These are phyloP conservation scores for Brachypalpus laphriformis DNA, from an alignment of 2,888 invertebrate species.

Conservation along the genomic window DNA sequence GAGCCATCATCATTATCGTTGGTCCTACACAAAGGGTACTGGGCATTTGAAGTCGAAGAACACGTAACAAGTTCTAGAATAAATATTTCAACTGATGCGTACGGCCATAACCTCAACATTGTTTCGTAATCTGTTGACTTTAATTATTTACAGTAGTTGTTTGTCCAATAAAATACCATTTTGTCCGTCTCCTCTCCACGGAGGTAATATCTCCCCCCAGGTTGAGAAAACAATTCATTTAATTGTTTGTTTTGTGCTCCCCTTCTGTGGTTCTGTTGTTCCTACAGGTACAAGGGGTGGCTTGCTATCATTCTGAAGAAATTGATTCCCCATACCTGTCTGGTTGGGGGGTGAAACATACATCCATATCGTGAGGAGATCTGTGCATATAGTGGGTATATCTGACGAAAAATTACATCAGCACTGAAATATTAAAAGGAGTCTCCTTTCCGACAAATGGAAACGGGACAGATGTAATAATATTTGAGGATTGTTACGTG, in stretches of 20 bases:
- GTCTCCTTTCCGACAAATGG: slow-evolving; percentile 16
- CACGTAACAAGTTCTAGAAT: slow-evolving; percentile 61
- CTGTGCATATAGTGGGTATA: slow-evolving; percentile 3
- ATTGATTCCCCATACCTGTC: slow-evolving; percentile 34
- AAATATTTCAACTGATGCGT: slow-evolving; percentile 64
- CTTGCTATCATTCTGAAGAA: slow-evolving; percentile 20
- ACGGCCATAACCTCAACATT: slow-evolving; percentile 56
- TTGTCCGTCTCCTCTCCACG: background rate
- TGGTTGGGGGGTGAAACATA: background rate
- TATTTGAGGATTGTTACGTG: slow-evolving; percentile 51
- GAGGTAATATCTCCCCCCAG: slow-evolving; percentile 30
- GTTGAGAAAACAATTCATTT: slow-evolving; percentile 64
- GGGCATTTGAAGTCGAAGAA: slow-evolving; percentile 4
- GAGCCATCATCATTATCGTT: slow-evolving; percentile 43
- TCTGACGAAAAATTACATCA: slow-evolving; percentile 48
- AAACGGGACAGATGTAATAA: slow-evolving; percentile 43
- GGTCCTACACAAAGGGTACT: background rate
- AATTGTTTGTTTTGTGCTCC: slow-evolving; percentile 59
- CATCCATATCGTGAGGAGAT: slow-evolving; percentile 11
- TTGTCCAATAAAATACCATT: slow-evolving; percentile 64
- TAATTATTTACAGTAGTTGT: slow-evolving; percentile 69
- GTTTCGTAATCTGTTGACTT: slow-evolving; percentile 65
- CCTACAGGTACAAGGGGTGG: slow-evolving; percentile 15
- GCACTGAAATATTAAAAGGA: slow-evolving; percentile 61
- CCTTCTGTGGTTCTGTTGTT: slow-evolving; percentile 22